Base-by-base conservation (phyloP, 35 echinoderm and acorn worm genomes). In the Patiria miniata region DNA sequence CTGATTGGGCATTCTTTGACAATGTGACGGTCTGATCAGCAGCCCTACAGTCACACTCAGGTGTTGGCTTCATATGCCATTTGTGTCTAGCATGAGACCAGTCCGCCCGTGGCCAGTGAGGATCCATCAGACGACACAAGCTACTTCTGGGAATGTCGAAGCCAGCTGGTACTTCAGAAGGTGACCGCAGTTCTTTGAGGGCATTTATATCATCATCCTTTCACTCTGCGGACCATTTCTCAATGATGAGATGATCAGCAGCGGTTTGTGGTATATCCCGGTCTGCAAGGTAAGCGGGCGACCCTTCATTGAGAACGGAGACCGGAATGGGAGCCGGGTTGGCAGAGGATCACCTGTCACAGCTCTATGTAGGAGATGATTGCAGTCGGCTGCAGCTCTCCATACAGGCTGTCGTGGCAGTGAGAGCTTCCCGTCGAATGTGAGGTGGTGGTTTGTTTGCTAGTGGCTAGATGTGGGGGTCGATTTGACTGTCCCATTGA, bases 401-500 rank as follows among this genome's bases (percentile, higher is more conserved):
- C 53, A 57, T n/a, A n/a, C n/a, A n/a, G 53, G 53, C 3, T 57
- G 53, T 1, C 53, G 14, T 57, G 53, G 53, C 53, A 57, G 0
- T 57, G 53, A 57, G 53, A 0, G 53, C 53, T 57, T 57, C 53
- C 14, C 53, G 4, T 57, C 4, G 4, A 57, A 57, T 57, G 54
- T 57, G 54, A 57, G 2, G 54, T 57, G 54, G 54, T 57, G 8
- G 54, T 57, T 18, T 57, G 54, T 57, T 57, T 18, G 2, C 2
- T 3, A n/a, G n/a, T n/a, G n/a, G n/a, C n/a, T n/a, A n/a, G 54
- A 0, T 57, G 22, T 57, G 54, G 8, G 17, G 8, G 44, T 84
- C 1, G 51, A 84, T 61, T 59, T 84, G 9, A 84, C 39, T 28
- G 82, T 84, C 1, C 82, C 6, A 65, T 22, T 60, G 7, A 73